Conservation (phyloP, 2,113 vertebrate genomes). For the Seriola quinqueradiata region DNA sequence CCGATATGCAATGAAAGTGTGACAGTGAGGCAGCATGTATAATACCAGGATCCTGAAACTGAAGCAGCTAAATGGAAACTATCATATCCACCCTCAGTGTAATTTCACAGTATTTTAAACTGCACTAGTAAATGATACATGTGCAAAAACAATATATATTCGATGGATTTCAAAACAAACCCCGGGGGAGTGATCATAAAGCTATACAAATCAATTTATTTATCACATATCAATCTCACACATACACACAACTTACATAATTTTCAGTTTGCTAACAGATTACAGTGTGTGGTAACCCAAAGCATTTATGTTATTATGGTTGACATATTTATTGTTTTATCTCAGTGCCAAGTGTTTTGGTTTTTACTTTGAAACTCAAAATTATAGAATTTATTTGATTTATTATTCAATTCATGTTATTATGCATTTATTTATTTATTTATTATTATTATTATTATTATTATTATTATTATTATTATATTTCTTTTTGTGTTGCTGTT, state of each 20-base stretch:
- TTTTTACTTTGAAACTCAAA: background rate
- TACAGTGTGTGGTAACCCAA: background rate
- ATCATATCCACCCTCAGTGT: background rate
- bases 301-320: background rate
- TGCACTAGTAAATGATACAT: background rate
- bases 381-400: background rate
- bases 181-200: background rate
- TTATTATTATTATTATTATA: too few species aligned
- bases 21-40: background rate
- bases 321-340: background rate
- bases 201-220: background rate
- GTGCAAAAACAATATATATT: background rate
- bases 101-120: background rate
- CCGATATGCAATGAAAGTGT: too few species aligned
- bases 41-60: background rate
- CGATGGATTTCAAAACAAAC: background rate
- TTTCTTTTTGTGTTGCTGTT: background rate
- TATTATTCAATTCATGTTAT: constrained; percentile 5
- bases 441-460: too few species aligned
- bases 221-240: constrained; percentile 13
- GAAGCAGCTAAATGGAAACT: background rate
- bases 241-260: constrained; percentile 8
- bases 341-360: background rate
- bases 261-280: constrained; percentile 29
- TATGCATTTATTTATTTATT: background rate